A percentile compares a stretch with the other conserved stretches of the same genome.
phyloP scores from a whole-genome alignment of 2,797 vertebrate species.

The Phalloptychus januarius region DNA sequence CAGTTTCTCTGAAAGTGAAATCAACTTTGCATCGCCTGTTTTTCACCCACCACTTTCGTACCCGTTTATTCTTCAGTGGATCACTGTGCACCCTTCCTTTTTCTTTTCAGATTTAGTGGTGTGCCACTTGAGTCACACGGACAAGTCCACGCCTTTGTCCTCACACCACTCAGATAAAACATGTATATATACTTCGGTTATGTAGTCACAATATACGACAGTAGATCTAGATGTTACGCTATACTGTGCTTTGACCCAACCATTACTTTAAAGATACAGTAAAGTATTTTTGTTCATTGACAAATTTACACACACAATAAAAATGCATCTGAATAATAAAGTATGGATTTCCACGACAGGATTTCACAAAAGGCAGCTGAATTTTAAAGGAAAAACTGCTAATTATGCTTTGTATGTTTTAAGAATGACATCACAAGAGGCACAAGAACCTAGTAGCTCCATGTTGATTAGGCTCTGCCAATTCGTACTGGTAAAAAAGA shows the following conservation, averaged over 20 bases:
- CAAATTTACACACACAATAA: background rate
- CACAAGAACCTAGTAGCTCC: background rate
- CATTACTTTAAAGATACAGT: background rate
- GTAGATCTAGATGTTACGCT: background rate
- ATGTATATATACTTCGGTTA: background rate
- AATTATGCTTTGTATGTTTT: background rate
- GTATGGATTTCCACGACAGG: background rate
- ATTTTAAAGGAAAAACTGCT: background rate
- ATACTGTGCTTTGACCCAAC: background rate
- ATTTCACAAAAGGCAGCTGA: background rate
- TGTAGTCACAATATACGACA: background rate
- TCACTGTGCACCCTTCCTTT: background rate
- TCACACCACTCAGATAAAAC: background rate
- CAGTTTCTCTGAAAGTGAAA: slow-evolving; percentile 44
- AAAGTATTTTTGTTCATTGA: background rate
- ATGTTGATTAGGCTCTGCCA: background rate
- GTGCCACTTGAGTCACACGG: background rate
- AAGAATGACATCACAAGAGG: background rate
- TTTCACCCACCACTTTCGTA: slow-evolving; percentile 22
- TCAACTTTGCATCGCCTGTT: slow-evolving; percentile 44
- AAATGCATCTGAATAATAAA: background rate
- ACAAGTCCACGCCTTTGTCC: background rate
- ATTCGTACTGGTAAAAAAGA: background rate
- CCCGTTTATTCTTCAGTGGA: background rate
- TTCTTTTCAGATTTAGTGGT: background rate